Evolutionary conservation across 1,140 invertebrate species (phyloP).

Genomic region (Drosophila elegans): DNA sequence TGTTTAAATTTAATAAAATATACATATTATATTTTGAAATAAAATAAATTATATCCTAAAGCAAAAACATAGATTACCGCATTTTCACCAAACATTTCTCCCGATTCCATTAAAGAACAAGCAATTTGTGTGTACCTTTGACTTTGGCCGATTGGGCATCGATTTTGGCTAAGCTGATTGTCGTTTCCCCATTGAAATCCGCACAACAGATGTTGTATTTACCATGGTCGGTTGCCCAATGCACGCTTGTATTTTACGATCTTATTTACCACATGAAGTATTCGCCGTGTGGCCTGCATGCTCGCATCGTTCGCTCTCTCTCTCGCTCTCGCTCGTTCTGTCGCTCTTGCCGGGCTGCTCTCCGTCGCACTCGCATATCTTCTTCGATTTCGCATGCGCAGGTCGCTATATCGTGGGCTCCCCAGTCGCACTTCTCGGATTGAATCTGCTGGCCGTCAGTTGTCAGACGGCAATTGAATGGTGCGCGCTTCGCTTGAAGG

Average conservation of each 20-base stretch:
- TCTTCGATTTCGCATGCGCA: slow-evolving; percentile 70
- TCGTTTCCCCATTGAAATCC: slow-evolving; percentile 4
- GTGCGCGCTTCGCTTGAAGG: slow-evolving; percentile 62
- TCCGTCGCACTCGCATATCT: slow-evolving; percentile 12
- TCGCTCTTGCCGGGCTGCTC: neutral
- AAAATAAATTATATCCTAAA: no score
- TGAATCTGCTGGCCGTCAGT: slow-evolving; percentile 55
- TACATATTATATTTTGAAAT: no score
- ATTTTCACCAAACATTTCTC: neutral
- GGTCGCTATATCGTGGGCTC: slow-evolving; percentile 30
- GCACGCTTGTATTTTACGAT: slow-evolving; percentile 46
- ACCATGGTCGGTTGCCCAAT: slow-evolving; percentile 13
- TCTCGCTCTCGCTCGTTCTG: neutral
- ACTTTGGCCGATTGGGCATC: slow-evolving; percentile 6
- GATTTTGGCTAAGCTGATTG: slow-evolving; percentile 9
- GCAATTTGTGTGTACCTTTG: neutral
- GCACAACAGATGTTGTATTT: slow-evolving; percentile 29
- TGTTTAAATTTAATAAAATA: no score
- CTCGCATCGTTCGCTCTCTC: neutral
- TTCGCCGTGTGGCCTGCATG: slow-evolving; percentile 27
- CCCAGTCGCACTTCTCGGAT: slow-evolving; percentile 35
- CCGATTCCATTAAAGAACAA: neutral
- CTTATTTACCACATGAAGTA: slow-evolving; percentile 39
- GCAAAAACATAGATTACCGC: neutral
- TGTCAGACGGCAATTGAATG: slow-evolving; percentile 68